phyloP scores from a whole-genome alignment of 2,113 vertebrate species.

The Neomonachus schauinslandi region DNA sequence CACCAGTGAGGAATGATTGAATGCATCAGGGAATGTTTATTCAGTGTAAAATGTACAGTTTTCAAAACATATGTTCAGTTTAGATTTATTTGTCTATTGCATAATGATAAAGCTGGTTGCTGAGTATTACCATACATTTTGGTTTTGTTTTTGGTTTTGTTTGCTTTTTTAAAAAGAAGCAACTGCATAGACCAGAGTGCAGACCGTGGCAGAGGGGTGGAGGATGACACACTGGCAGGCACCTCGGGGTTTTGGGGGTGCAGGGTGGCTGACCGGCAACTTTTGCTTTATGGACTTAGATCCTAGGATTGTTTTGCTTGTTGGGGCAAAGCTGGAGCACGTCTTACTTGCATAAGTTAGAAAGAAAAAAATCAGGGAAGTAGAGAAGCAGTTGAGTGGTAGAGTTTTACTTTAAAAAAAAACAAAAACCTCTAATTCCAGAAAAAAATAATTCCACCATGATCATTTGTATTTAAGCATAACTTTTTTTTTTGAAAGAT shows the following conservation, averaged over 20 bases:
- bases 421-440: neutral
- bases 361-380: neutral
- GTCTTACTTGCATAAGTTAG: neutral
- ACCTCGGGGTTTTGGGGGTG: rapidly evolving
- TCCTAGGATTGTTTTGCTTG: neutral
- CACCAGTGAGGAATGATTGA: neutral
- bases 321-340: neutral
- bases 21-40: neutral
- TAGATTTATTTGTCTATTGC: neutral
- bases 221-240: neutral
- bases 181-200: rapidly evolving
- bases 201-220: neutral
- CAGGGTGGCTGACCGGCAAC: rapidly evolving
- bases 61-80: neutral
- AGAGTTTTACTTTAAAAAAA: neutral
- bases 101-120: neutral
- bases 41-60: neutral
- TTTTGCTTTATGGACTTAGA: neutral
- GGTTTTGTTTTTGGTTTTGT: neutral
- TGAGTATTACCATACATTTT: neutral
- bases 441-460: neutral
- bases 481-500: neutral
- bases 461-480: neutral
- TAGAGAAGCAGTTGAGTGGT: neutral
- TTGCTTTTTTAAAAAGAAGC: neutral